Evolutionary conservation across 1,140 invertebrate genomes (phyloP).

Genomic region (Hydropsyche tenuis): DNA sequence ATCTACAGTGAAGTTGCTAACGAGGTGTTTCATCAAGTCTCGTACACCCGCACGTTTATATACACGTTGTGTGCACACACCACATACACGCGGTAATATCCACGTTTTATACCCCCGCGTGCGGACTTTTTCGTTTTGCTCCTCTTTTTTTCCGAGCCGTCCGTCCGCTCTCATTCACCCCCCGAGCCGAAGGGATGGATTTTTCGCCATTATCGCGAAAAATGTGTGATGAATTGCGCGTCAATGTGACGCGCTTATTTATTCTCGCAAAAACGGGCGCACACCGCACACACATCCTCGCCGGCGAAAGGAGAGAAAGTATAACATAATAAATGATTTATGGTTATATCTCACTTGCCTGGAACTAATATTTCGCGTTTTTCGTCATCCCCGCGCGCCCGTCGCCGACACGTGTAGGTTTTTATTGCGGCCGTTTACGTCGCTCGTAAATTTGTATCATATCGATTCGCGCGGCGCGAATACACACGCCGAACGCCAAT

Average conservation of each 20-base stretch:
- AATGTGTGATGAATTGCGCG: constrained; percentile 26
- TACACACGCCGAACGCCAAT: constrained; percentile 15
- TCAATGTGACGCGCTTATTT: constrained; percentile 26
- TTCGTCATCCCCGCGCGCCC: not conserved
- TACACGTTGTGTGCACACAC: too few relatives aligned
- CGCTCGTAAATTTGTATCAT: constrained; percentile 29
- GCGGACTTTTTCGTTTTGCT: constrained; percentile 7
- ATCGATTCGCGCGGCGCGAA: constrained; percentile 14
- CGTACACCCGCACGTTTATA: not conserved
- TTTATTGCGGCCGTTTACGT: constrained; percentile 14
- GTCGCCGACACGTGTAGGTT: constrained; percentile 21
- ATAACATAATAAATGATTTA: constrained; percentile 32
- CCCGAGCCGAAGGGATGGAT: constrained; percentile 6
- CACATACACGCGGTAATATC: too few relatives aligned
- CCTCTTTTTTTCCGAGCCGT: not conserved
- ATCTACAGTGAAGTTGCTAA: constrained; percentile 3
- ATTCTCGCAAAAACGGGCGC: constrained; percentile 4
- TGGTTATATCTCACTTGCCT: constrained; percentile 30
- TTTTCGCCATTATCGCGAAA: constrained; percentile 26
- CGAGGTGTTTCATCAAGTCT: constrained; percentile 23
- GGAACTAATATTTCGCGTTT: constrained; percentile 29
- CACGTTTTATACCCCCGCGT: too few relatives aligned
- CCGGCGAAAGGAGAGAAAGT: constrained; percentile 4
- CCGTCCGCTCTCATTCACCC: not conserved
- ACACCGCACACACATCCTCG: not conserved